Base-by-base conservation (phyloP, 2,113 vertebrate species). In the Rhabdomys dilectus region DNA sequence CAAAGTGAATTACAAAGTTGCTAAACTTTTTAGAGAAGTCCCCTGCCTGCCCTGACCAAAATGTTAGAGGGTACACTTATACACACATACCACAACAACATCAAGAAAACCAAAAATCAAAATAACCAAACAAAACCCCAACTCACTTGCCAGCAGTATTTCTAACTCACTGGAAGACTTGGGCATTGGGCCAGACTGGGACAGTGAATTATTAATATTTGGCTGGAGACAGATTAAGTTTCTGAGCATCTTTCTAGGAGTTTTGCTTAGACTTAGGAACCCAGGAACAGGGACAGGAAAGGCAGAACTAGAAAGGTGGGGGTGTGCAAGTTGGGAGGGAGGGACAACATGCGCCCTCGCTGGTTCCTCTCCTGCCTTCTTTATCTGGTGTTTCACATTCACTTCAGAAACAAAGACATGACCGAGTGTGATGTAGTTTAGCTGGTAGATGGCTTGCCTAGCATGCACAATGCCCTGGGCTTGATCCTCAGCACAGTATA, bases 141-240 rank as follows among this genome's bases (percentile, higher is more conserved):
- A 62, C 58, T 75, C 29, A 60, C 66, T 87, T 89, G 88, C 66
- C 87, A 94, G 90, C 95, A 93, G 95, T 82, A 88, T 84, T 78
- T 93, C 85, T 78, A 91, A 53, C 72, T 92, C 62, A 91, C 21
- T n/a, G 53, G 88, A 95, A 93, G 58, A 85, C 62, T 80, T 98
- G 88, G 96, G 64, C 94, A 56, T 24, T 36, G 70, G 84, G 88
- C 95, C 97, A 97, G 64, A 82, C 16, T 29, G 39, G 93, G 62
- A 68, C 77, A 66, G n/a, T 96, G 81, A 96, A 97, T 96, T 97
- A 97, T 96, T 97, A 93, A 95, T 93, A 96, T 88, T 76, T 92
- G 93, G 88, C 86, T 91, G 39, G 68, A 66, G 87, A 88, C 77
- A 96, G 81, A 96, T 0, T 82, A 72, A 75, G 86, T 96, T 96